A percentile compares a stretch with the other conserved stretches of the same genome.
Conservation (phyloP, 2,797 vertebrate species). For the Enteromius anoplus region DNA sequence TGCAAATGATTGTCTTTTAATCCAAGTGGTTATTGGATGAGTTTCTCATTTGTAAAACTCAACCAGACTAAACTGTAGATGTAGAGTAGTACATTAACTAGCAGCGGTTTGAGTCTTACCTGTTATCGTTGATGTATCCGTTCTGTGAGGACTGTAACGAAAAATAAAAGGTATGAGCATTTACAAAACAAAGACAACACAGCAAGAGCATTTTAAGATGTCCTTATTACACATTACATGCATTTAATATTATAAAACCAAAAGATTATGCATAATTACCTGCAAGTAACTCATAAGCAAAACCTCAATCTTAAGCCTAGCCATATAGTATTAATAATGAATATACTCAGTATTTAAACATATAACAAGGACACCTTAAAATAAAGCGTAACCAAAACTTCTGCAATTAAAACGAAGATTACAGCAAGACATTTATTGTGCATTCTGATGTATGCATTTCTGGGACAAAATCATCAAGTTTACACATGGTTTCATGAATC, state of each 20-base stretch:
- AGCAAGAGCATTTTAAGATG: too few relatives aligned
- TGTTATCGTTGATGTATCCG: conserved; percentile 95
- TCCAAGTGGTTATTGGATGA: background rate
- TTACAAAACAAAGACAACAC: background rate
- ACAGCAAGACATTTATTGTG: background rate
- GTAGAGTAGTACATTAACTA: background rate
- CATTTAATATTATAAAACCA: too few relatives aligned
- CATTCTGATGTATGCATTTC: too few relatives aligned
- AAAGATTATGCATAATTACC: too few relatives aligned
- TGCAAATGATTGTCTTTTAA: background rate
- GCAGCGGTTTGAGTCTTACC: conserved; percentile 80
- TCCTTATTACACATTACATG: too few relatives aligned
- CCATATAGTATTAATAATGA: too few relatives aligned
- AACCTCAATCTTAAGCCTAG: too few relatives aligned
- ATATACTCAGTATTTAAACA: too few relatives aligned
- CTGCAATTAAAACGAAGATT: background rate
- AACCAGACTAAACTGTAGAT: background rate
- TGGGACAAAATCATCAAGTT: background rate
- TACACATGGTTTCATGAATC: background rate
- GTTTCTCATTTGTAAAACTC: background rate
- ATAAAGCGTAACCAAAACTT: too few relatives aligned
- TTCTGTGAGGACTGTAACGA: conserved; percentile 89
- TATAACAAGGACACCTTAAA: too few relatives aligned
- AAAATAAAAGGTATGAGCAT: conserved; percentile 64
- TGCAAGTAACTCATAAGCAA: too few relatives aligned